A percentile compares a stretch with the other conserved stretches of the same genome.
Conservation (phyloP, 2,113 vertebrate species). For the Phylloscopus trochiloides region DNA sequence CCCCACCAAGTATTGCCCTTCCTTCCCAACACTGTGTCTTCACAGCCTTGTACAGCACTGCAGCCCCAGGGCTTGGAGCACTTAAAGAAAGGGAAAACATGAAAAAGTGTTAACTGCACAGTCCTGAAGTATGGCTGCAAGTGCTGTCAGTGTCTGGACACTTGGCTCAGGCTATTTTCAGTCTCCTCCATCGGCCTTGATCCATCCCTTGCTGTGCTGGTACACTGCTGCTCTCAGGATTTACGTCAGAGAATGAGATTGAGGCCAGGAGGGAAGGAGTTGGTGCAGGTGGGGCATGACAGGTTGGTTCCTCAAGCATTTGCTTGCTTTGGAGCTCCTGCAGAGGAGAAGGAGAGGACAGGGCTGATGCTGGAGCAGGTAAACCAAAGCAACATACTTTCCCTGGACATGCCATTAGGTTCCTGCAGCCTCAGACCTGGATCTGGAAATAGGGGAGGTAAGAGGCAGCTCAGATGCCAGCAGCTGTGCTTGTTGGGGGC, state of each 20-base stretch:
- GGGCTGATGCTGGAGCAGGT: not conserved
- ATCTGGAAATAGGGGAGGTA: not conserved
- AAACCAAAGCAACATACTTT: not conserved
- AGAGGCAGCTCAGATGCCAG: not conserved
- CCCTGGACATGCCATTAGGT: not conserved
- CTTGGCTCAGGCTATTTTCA: not conserved
- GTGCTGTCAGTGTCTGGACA: fast-evolving
- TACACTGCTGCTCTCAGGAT: not conserved
- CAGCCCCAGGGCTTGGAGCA: not conserved
- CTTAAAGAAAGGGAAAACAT: not conserved
- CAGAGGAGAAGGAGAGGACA: not conserved
- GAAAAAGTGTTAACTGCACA: not conserved
- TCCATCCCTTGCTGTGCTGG: not conserved
- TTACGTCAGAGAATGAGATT: fast-evolving
- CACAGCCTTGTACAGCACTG: not conserved
- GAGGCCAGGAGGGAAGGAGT: not conserved
- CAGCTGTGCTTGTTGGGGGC: not conserved
- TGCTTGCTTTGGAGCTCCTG: not conserved
- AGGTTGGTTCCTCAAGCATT: not conserved
- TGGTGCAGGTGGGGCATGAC: not conserved
- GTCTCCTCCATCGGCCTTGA: not conserved
- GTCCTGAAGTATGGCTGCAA: not conserved
- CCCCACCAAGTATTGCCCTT: not conserved
- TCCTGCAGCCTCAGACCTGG: not conserved
- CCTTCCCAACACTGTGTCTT: not conserved